These are phyloP conservation scores for Heliornis fulica DNA, from an alignment of 2,113 vertebrate genomes.

Conservation along the genomic window DNA sequence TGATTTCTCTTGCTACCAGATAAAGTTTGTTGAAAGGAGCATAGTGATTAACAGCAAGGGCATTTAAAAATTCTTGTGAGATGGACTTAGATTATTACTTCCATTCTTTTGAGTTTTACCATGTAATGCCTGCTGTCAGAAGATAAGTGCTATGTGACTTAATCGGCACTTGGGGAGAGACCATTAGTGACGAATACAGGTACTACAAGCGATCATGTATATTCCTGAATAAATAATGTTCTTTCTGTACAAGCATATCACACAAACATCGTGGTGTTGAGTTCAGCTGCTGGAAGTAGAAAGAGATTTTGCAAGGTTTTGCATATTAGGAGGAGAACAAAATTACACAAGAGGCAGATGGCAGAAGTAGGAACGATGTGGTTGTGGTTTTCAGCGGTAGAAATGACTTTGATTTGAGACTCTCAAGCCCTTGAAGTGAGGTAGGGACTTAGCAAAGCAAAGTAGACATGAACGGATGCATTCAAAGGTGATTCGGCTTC, in stretches of 20 bases:
- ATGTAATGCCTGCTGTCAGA: background rate
- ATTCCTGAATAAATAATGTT: background rate
- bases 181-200: background rate
- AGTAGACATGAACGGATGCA: fast-evolving
- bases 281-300: background rate
- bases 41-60: background rate
- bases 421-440: background rate
- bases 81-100: slow-evolving; percentile 2
- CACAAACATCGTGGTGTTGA: background rate
- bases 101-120: background rate
- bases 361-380: background rate
- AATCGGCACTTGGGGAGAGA: background rate
- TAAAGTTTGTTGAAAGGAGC: slow-evolving; percentile 6
- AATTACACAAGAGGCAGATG: background rate
- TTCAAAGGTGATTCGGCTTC: background rate
- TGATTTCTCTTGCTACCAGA: slow-evolving; percentile 10
- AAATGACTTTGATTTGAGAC: background rate
- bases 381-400: background rate
- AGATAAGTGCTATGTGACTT: slow-evolving; percentile 2
- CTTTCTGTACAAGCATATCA: background rate
- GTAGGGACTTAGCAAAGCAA: background rate
- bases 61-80: slow-evolving; percentile 14
- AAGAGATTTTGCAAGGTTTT: background rate
- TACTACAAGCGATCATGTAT: background rate
- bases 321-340: background rate